Base-by-base conservation (phyloP, 2,888 invertebrate genomes). In the Nomada ruficornis region DNA sequence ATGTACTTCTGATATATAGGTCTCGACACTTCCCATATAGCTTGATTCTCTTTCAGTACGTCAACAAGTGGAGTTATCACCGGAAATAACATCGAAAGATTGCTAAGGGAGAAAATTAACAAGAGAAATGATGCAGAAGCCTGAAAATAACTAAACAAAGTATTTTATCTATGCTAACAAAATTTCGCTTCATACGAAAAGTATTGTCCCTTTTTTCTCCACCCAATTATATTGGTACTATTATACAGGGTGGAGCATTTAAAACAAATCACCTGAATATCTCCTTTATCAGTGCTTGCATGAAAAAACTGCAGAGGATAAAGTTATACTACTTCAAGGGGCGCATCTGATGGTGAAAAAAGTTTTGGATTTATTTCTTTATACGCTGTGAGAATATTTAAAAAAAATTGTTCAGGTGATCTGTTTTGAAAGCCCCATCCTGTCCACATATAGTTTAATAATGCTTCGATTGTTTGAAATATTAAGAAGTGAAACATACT, bases 1-100 rank as follows among this genome's bases (percentile, higher is more conserved):
- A 88, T 88, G 63, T 91, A 90, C 44, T 89, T 89, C 13, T 92
- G 89, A 84, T 94, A 95, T 62, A 94, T 87, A 1, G 89, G 88
- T 84, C 94, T 94, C 0, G 96, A 94, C 0, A 94, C 94, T 47
- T 95, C 95, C 96, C 96, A 96, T 79, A 95, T 94, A 68, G 94
- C 94, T 2, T 95, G 94, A 86, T 96, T 96, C 42, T 94, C 94
- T 75, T 95, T 94, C 50, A 96, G 92, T 50, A 95, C 94, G 63
- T 94, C 91, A 0, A 94, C 92, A 77, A 95, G 94, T 1, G 93
- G 82, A 15, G 92, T 89, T 0, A 94, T 94, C 80, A 93, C 94
- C 0, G 96, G 95, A 86, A 96, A 94, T 29, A 96, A 93, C 64
- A 88, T 92, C 5, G 94, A 94, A 69, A 96, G 89, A 74, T 95